Percentiles rank a stretch among this genome's conserved stretches.
Evolutionary conservation across 2,888 invertebrate species (phyloP).

Genomic region (Formica aserva): DNA sequence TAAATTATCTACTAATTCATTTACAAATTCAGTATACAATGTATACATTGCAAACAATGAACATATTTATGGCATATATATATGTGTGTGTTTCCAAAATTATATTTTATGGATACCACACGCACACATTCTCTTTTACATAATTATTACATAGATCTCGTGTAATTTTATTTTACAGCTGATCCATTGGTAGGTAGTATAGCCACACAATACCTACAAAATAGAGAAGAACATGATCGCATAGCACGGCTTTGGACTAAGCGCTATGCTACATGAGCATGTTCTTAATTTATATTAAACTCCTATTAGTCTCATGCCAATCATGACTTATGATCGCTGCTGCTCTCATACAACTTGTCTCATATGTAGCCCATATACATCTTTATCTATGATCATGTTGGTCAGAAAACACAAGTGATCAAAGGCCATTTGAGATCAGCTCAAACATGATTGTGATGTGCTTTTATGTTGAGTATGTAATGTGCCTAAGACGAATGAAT

Average conservation of each 20-base stretch:
- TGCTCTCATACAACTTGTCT: constrained; percentile 61
- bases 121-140: constrained; percentile 48
- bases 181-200: constrained; percentile 99
- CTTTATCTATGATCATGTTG: constrained; percentile 56
- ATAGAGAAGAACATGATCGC: constrained; percentile 98
- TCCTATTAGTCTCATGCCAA: constrained; percentile 82
- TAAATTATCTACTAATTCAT: constrained; percentile 18
- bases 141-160: constrained; percentile 19
- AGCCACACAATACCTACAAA: constrained; percentile 98
- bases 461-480: constrained; percentile 77
- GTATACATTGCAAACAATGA: neutral
- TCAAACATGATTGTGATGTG: constrained; percentile 75
- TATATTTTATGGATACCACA: neutral
- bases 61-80: neutral
- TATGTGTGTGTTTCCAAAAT: neutral
- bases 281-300: constrained; percentile 65
- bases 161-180: constrained; percentile 88
- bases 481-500: constrained; percentile 78
- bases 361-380: constrained; percentile 62
- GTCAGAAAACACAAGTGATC: constrained; percentile 50
- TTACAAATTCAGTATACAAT: constrained; percentile 5
- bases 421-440: constrained; percentile 67
- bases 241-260: constrained; percentile 99
- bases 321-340: constrained; percentile 66
- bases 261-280: constrained; percentile 95